Evolutionary conservation across 2,888 invertebrate genomes (phyloP).

Genomic region (Epicampocera succincta): DNA sequence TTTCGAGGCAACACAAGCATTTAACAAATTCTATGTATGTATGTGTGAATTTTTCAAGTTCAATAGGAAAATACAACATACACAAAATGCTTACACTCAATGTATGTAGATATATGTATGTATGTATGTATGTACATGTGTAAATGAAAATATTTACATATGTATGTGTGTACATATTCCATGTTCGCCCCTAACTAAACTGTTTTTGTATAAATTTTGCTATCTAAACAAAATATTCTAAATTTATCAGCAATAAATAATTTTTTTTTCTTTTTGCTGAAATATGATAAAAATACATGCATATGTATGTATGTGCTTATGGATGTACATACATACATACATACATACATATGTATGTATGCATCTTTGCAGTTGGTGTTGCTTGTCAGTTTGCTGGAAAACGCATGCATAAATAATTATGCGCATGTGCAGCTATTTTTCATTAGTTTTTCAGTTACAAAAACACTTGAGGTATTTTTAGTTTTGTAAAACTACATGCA

Average conservation of each 20-base stretch:
- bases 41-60: neutral
- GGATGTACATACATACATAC: too few species aligned
- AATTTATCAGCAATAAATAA: constrained; percentile 10
- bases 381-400: neutral
- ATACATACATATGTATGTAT: too few species aligned
- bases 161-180: constrained; percentile 7
- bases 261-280: neutral
- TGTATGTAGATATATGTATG: neutral
- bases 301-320: too few species aligned
- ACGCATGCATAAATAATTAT: constrained; percentile 44
- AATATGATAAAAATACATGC: constrained; percentile 35
- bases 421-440: constrained; percentile 60
- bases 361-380: constrained; percentile 21
- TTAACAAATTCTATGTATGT: neutral
- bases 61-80: too few species aligned
- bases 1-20: too few species aligned
- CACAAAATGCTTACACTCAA: neutral
- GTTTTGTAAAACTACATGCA: constrained; percentile 1
- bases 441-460: constrained; percentile 24
- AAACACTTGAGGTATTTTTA: constrained; percentile 61
- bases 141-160: neutral
- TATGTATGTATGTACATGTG: neutral
- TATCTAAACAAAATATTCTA: constrained; percentile 6
- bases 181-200: constrained; percentile 25
- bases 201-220: constrained; percentile 32